A percentile compares a stretch with the other conserved stretches of the same genome.
Conservation (phyloP, 2,888 invertebrate species). For the Philonicus albiceps region DNA sequence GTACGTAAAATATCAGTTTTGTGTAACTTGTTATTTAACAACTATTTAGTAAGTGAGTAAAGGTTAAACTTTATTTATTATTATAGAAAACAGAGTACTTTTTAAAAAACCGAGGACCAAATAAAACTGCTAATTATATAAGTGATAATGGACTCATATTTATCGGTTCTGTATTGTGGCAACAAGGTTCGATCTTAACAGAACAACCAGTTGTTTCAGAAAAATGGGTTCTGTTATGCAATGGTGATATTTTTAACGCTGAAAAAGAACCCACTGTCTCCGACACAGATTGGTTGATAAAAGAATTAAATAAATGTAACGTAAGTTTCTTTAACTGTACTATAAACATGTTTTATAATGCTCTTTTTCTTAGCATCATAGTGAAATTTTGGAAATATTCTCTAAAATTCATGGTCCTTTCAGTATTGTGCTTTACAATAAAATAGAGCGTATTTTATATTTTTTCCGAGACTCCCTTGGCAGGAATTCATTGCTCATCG, state of each 20-base stretch:
- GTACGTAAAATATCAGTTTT: too few relatives aligned
- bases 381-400: constrained; percentile 62
- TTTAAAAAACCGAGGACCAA: constrained; percentile 53
- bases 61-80: too few relatives aligned
- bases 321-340: constrained; percentile 28
- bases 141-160: constrained; percentile 50
- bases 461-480: constrained; percentile 89
- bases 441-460: constrained; percentile 68
- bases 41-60: too few relatives aligned
- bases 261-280: constrained; percentile 60
- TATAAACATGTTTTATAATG: constrained; percentile 16
- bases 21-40: too few relatives aligned
- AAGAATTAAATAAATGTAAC: constrained; percentile 55
- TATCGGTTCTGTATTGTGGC: constrained; percentile 77
- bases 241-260: constrained; percentile 85
- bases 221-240: constrained; percentile 78
- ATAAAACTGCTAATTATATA: constrained; percentile 38
- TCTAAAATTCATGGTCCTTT: constrained; percentile 80
- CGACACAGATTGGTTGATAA: constrained; percentile 68
- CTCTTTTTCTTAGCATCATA: constrained; percentile 50
- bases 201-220: constrained; percentile 74
- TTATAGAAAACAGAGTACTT: background rate
- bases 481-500: constrained; percentile 80
- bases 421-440: constrained; percentile 80
- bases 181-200: constrained; percentile 74